These are phyloP conservation scores for Amphipyra tragopoginis DNA, from an alignment of 2,888 invertebrate genomes.

Conservation along the genomic window DNA sequence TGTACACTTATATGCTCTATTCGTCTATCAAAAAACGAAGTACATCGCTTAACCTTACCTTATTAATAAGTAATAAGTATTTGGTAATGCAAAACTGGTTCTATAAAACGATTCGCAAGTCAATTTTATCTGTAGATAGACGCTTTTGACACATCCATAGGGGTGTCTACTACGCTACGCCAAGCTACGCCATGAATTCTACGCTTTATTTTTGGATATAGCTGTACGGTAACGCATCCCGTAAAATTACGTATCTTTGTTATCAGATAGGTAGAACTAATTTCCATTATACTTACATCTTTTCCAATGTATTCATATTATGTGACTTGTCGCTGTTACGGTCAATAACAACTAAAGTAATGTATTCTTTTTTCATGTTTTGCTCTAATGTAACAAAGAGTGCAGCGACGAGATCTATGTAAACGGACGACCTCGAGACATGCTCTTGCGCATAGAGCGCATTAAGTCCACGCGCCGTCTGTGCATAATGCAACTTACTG, in stretches of 20 bases:
- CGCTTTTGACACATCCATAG: too few relatives aligned
- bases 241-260: neutral
- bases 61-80: too few relatives aligned
- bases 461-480: slow-evolving; percentile 67
- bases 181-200: too few relatives aligned
- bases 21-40: too few relatives aligned
- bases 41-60: too few relatives aligned
- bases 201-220: too few relatives aligned
- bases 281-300: slow-evolving; percentile 5
- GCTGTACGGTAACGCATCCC: too few relatives aligned
- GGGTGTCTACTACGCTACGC: too few relatives aligned
- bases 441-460: slow-evolving; percentile 38
- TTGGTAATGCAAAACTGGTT: too few relatives aligned
- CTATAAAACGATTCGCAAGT: too few relatives aligned
- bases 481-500: slow-evolving; percentile 66
- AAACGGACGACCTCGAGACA: slow-evolving; percentile 66
- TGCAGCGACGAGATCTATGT: slow-evolving; percentile 38
- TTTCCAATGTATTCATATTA: slow-evolving; percentile 27
- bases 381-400: slow-evolving; percentile 38
- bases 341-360: slow-evolving; percentile 28
- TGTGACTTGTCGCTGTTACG: slow-evolving; percentile 19
- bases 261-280: slow-evolving; percentile 4
- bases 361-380: slow-evolving; percentile 32
- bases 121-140: too few relatives aligned
- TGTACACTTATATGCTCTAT: too few relatives aligned